Evolutionary conservation across 1,140 invertebrate genomes (phyloP), one percentile per base, ranked within the genome.

Genomic region (Phocides pigmalion): DNA sequence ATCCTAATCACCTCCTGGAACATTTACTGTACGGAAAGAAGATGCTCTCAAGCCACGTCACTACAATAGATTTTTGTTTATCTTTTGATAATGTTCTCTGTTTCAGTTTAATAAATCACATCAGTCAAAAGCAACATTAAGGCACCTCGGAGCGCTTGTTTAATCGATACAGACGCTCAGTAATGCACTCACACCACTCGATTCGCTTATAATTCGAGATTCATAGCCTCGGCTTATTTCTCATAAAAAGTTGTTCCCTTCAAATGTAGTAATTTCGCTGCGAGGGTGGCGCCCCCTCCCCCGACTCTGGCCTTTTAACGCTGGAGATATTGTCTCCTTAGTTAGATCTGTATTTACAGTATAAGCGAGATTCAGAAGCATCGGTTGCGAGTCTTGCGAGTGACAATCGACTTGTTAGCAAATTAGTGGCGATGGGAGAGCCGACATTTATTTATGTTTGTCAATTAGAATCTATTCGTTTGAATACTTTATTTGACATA

Each of bases 201-300:
- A 83, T 83, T 82, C 81, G 64, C 76, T 84, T 89, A 87, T 88
- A 89, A 91, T 91, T 89, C 82, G 76, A 87, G 89, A 89, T 91
- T 91, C 89, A 89, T 89, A 91, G 78, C 82, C 69, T 78, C 77
- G 82, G 89, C 87, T 89, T 89, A 87, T 89, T 79, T 89, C 87
- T 89, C 87, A 89, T 89, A 91, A 91, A 89, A 91, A 91, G 82
- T 89, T 89, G 84, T 90, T 88, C 86, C 84, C 89, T 89, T 89
- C 81, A 86, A 87, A 91, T 89, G 89, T 91, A 89, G 89, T 91
- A 91, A 91, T 91, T 90, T 90, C 75, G 83, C 84, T 78, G 74
- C 68, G 80, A 81, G 82, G 83, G 84, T 75, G 79, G 76, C 72
- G 25, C 73, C 74, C 70, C 51, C 64, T 64, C 61, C 68, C 71